phyloP scores from a whole-genome alignment of 2,113 vertebrate species.

The Pantherophis guttatus region DNA sequence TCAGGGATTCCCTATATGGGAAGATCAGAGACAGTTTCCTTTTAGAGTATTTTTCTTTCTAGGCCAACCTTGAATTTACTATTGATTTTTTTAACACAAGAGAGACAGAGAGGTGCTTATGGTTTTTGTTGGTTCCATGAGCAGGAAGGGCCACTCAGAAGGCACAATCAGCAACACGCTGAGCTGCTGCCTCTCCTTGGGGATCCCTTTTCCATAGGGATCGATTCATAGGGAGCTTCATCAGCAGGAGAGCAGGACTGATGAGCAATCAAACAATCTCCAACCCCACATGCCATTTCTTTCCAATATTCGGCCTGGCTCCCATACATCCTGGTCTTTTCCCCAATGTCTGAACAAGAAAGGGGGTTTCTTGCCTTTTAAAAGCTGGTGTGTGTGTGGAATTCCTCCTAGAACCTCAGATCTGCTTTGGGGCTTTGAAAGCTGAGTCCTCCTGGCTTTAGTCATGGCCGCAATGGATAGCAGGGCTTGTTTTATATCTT shows the following conservation, averaged over 20 bases:
- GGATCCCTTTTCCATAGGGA: too few relatives aligned
- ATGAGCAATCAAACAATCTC: too few relatives aligned
- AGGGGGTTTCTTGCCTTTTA: too few relatives aligned
- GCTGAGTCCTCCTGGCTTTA: background rate
- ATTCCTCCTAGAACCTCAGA: too few relatives aligned
- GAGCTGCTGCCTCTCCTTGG: background rate
- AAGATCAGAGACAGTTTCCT: background rate
- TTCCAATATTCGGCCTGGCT: too few relatives aligned
- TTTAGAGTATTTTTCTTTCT: background rate
- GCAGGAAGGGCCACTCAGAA: background rate
- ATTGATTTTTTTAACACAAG: background rate
- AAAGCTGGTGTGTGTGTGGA: too few relatives aligned
- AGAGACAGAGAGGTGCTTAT: background rate
- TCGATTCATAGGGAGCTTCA: too few relatives aligned
- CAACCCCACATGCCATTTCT: too few relatives aligned
- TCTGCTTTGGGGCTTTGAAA: background rate
- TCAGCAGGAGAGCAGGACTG: too few relatives aligned
- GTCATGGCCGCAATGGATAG: background rate
- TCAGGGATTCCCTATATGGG: background rate
- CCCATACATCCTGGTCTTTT: too few relatives aligned
- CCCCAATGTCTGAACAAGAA: too few relatives aligned
- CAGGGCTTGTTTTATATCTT: background rate
- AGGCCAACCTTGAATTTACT: background rate
- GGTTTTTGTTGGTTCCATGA: background rate
- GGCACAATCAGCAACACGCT: background rate